These are phyloP conservation scores for Caenorhabditis sp. DNA, from an alignment of 2,888 invertebrate species.

Conservation along the genomic window DNA sequence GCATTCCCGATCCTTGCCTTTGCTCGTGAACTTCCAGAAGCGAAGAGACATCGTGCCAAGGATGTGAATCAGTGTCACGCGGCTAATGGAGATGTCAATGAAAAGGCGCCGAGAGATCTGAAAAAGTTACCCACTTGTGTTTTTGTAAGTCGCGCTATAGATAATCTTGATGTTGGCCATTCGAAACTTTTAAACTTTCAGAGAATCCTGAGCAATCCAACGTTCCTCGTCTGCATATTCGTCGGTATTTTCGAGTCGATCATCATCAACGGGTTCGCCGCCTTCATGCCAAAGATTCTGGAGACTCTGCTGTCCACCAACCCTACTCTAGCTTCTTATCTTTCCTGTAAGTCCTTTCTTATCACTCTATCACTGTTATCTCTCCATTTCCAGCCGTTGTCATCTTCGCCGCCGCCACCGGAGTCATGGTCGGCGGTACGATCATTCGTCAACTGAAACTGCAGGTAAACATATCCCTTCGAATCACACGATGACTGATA, in stretches of 20 bases:
- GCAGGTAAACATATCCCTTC: slow-evolving; percentile 65
- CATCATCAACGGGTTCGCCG: slow-evolving; percentile 82
- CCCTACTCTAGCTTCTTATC: slow-evolving; percentile 79
- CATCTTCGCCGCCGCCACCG: slow-evolving; percentile 82
- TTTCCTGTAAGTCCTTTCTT: slow-evolving; percentile 75
- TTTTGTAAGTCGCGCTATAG: slow-evolving; percentile 71
- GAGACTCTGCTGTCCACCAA: slow-evolving; percentile 81
- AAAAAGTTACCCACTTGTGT: slow-evolving; percentile 72
- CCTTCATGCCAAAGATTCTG: slow-evolving; percentile 83
- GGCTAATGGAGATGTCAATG: slow-evolving; percentile 68
- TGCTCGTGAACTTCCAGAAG: slow-evolving; percentile 82
- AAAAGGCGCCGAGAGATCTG: slow-evolving; percentile 70
- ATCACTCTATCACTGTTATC: background rate
- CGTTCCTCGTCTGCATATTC: slow-evolving; percentile 80
- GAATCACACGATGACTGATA: background rate
- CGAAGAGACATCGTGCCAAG: slow-evolving; percentile 79
- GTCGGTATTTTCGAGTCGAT: slow-evolving; percentile 82
- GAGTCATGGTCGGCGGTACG: slow-evolving; percentile 82
- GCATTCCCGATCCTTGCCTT: slow-evolving; percentile 84
- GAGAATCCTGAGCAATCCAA: slow-evolving; percentile 81
- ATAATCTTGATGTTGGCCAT: too few relatives aligned
- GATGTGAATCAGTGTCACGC: slow-evolving; percentile 79
- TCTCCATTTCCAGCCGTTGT: slow-evolving; percentile 76
- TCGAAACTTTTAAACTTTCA: slow-evolving; percentile 31
- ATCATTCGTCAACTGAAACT: slow-evolving; percentile 80